Percentiles rank a stretch among this genome's conserved stretches.
phyloP scores from a whole-genome alignment of 1,140 invertebrate species.

The Panonychus citri region DNA sequence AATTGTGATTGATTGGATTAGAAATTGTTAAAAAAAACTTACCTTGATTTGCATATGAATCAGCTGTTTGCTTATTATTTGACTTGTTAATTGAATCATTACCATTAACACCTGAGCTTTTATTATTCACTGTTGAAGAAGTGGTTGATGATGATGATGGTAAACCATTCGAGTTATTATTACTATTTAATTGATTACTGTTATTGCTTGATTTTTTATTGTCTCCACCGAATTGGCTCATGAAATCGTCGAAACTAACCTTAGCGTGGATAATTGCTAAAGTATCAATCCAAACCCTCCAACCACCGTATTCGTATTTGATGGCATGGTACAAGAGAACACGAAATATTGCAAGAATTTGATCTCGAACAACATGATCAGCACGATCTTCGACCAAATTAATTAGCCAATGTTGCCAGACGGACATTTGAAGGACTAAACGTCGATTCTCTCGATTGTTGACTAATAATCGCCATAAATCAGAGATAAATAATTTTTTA shows the following conservation, averaged over 20 bases:
- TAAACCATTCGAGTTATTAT: neutral
- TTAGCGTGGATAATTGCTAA: slow-evolving; percentile 97
- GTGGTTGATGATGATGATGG: neutral
- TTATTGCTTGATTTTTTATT: neutral
- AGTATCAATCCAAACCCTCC: slow-evolving; percentile 99
- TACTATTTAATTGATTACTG: neutral
- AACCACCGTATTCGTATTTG: slow-evolving; percentile 98
- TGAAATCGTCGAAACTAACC: slow-evolving; percentile 29
- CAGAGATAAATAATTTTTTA: slow-evolving; percentile 69
- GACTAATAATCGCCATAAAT: slow-evolving; percentile 89
- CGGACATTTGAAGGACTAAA: slow-evolving; percentile 87
- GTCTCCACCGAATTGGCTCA: neutral
- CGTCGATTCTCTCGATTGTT: slow-evolving; percentile 82
- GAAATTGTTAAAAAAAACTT: too few species aligned
- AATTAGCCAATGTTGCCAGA: slow-evolving; percentile 99
- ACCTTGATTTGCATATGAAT: too few species aligned
- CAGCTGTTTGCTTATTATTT: neutral
- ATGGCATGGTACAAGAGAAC: slow-evolving; percentile 97
- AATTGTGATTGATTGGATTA: too few species aligned
- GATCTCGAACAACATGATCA: slow-evolving; percentile 69
- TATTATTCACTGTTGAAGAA: neutral
- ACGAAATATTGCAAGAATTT: slow-evolving; percentile 89
- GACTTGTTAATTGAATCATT: neutral
- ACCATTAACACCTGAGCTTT: too few species aligned
- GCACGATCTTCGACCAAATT: slow-evolving; percentile 92